Percentiles rank a stretch among this genome's conserved stretches.
phyloP scores from a whole-genome alignment of 2,888 invertebrate genomes.

The Aleiodes leptofemur region DNA sequence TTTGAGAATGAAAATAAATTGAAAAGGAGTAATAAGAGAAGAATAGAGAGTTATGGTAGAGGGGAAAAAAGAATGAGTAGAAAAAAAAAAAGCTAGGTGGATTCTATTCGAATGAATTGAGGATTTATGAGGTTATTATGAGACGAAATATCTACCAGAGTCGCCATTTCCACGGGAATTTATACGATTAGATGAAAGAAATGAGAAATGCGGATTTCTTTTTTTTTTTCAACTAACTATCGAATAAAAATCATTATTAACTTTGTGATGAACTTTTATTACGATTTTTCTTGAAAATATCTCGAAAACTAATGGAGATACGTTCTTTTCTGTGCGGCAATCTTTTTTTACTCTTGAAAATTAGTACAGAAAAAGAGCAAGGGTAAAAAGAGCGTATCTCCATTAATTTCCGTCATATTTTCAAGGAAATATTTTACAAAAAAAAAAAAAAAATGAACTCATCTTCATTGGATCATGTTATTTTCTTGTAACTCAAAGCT shows the following conservation, averaged over 20 bases:
- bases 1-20: constrained; percentile 15
- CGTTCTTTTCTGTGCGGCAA: too few relatives aligned
- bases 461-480: not conserved
- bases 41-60: constrained; percentile 12
- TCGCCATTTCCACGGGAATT: constrained; percentile 26
- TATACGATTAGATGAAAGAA: constrained; percentile 37
- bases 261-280: too few relatives aligned
- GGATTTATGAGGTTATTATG: constrained; percentile 53
- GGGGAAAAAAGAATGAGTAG: constrained; percentile 29
- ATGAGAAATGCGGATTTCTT: not conserved
- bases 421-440: too few relatives aligned
- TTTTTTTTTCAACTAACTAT: constrained; percentile 9
- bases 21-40: constrained; percentile 22
- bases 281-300: too few relatives aligned
- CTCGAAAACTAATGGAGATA: too few relatives aligned
- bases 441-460: not conserved
- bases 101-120: constrained; percentile 43
- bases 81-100: not conserved
- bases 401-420: too few relatives aligned
- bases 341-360: too few relatives aligned
- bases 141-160: constrained; percentile 25
- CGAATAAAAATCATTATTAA: too few relatives aligned
- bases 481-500: not conserved
- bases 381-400: too few relatives aligned
- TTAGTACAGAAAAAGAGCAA: too few relatives aligned